Percentiles rank a stretch among this genome's conserved stretches.
These are phyloP conservation scores for Hyalella azteca DNA, from an alignment of 2,888 invertebrate species.

Conservation along the genomic window DNA sequence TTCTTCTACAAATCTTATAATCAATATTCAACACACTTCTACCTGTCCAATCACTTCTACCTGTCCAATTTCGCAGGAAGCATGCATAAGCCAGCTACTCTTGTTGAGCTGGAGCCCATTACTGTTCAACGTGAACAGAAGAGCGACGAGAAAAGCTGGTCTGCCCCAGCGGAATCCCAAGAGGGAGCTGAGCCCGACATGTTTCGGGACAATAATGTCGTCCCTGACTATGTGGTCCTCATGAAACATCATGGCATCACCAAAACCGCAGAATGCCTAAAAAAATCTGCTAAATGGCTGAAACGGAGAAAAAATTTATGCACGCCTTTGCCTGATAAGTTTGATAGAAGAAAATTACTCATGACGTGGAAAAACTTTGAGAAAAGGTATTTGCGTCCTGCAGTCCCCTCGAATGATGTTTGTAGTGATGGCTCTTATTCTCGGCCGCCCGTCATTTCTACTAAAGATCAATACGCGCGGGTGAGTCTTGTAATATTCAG, in stretches of 20 bases:
- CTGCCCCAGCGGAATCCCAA: no score
- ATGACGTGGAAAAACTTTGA: no score
- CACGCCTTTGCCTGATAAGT: slow-evolving; percentile 13
- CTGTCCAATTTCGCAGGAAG: background rate
- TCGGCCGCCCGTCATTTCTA: background rate
- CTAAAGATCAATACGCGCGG: background rate
- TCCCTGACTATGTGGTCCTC: background rate
- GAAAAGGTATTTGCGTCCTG: no score
- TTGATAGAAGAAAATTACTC: slow-evolving; percentile 35
- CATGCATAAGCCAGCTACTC: background rate
- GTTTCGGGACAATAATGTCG: background rate
- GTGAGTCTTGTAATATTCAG: background rate
- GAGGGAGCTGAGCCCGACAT: background rate
- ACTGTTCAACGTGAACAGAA: background rate
- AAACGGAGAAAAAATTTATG: background rate
- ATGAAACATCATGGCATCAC: background rate
- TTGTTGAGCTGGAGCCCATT: background rate
- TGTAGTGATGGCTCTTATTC: background rate
- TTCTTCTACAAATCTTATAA: no score
- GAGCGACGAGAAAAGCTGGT: background rate
- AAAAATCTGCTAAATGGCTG: background rate
- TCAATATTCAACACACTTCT: no score
- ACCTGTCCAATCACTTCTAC: no score
- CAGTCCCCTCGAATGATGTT: no score
- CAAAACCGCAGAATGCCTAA: background rate